phyloP scores from a whole-genome alignment of 2,797 vertebrate genomes.

The Antennarius maculatus region DNA sequence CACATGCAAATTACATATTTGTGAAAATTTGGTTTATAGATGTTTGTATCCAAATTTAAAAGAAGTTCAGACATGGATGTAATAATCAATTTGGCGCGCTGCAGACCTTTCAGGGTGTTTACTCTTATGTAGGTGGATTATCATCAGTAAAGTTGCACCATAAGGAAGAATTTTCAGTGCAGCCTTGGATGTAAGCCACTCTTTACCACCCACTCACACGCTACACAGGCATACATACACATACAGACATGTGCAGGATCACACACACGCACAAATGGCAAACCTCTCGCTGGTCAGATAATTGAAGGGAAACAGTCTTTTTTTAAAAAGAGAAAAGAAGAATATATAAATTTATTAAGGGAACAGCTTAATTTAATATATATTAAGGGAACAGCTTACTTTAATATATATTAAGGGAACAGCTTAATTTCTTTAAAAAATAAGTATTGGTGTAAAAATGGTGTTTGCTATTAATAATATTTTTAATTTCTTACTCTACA shows the following conservation, averaged over 20 bases:
- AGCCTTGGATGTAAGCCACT: constrained; percentile 18
- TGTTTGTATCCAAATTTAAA: not conserved
- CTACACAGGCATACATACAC: not conserved
- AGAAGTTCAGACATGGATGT: not conserved
- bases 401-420: not conserved
- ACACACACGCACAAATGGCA: constrained; percentile 23
- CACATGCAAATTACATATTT: not conserved
- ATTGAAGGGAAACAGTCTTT: constrained; percentile 65
- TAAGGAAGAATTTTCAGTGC: not conserved
- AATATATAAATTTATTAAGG: not conserved
- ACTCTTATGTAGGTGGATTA: not conserved
- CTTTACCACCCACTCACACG: not conserved
- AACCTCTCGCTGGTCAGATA: constrained; percentile 45
- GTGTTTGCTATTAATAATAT: not conserved
- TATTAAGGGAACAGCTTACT: not conserved
- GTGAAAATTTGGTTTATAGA: not conserved
- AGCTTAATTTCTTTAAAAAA: not conserved
- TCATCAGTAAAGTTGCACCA: not conserved
- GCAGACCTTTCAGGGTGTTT: not conserved
- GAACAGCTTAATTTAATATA: too few species aligned
- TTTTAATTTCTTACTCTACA: not conserved
- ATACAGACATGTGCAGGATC: constrained; percentile 16
- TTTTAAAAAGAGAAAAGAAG: constrained; percentile 26
- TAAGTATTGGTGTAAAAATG: not conserved
- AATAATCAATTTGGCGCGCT: not conserved